Percentiles rank a stretch among this genome's conserved stretches.
These are phyloP conservation scores for Corythaixoides concolor DNA, from an alignment of 2,113 vertebrate species.

Conservation along the genomic window DNA sequence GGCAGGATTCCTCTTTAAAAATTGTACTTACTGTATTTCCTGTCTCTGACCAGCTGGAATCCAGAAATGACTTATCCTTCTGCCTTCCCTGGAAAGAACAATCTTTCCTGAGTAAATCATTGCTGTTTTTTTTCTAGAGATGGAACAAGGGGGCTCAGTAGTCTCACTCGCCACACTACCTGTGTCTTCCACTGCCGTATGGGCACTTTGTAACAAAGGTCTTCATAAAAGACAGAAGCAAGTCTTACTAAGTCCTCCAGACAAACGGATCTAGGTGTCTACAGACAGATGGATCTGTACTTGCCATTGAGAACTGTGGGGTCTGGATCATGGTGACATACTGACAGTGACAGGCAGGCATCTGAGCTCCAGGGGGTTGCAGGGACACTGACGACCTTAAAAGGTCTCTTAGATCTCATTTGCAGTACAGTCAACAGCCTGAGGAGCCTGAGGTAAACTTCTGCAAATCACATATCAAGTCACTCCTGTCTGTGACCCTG, in stretches of 20 bases:
- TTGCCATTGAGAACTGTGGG: not conserved
- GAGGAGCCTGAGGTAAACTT: not conserved
- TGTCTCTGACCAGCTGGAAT: not conserved
- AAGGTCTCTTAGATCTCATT: not conserved
- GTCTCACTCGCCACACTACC: not conserved
- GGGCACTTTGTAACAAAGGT: not conserved
- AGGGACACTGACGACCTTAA: not conserved
- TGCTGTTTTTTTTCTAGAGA: not conserved
- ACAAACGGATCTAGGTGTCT: not conserved
- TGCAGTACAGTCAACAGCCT: not conserved
- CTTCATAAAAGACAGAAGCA: not conserved
- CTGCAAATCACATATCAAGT: not conserved
- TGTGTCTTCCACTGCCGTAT: fast-evolving
- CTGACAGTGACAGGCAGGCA: not conserved
- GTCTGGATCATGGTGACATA: not conserved
- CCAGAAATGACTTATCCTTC: not conserved
- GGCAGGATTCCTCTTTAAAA: not conserved
- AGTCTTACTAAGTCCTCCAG: not conserved
- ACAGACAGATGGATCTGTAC: not conserved
- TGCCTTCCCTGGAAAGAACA: not conserved
- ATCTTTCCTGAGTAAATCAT: not conserved
- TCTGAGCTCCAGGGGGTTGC: not conserved
- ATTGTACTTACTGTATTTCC: not conserved
- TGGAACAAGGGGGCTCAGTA: not conserved
- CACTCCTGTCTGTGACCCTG: not conserved